Conservation (phyloP, 2,888 invertebrate genomes). For the Catonia carolina region DNA sequence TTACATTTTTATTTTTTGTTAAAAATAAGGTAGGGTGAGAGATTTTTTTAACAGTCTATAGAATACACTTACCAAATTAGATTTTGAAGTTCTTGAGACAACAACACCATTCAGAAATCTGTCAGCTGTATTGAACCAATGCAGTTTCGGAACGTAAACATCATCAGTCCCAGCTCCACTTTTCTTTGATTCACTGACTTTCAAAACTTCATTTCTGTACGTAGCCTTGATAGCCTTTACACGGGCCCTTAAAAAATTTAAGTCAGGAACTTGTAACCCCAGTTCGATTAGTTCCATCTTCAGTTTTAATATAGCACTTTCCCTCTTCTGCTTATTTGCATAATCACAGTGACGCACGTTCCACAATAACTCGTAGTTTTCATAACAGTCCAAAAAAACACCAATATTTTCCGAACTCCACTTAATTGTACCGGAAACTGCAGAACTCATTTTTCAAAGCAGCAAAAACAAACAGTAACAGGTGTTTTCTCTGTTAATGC, state of each 20-base stretch:
- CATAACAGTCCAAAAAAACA: background rate
- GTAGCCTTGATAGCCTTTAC: conserved; percentile 14
- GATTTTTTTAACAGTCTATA: no score
- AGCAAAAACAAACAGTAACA: no score
- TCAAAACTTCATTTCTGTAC: conserved; percentile 7
- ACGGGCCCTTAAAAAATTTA: conserved; percentile 8
- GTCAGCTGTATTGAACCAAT: conserved; percentile 14
- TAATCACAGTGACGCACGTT: conserved; percentile 13
- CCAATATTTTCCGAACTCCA: conserved; percentile 7
- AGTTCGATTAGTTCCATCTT: conserved; percentile 2
- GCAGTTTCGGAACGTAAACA: conserved; percentile 11
- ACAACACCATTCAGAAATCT: conserved; percentile 1
- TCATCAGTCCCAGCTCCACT: conserved; percentile 16
- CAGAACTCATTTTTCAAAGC: no score
- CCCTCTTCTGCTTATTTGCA: conserved; percentile 10
- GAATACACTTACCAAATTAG: conserved; percentile 18
- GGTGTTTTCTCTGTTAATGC: no score
- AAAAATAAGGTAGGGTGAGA: no score
- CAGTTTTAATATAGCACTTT: conserved; percentile 2
- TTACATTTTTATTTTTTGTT: no score
- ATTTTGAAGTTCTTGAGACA: background rate
- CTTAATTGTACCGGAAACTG: no score
- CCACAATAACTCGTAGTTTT: conserved; percentile 15
- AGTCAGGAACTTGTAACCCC: conserved; percentile 10
- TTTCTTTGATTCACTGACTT: conserved; percentile 7